Evolutionary conservation across 2,797 vertebrate species (phyloP).

Genomic region (Gymnodraco acuticeps): DNA sequence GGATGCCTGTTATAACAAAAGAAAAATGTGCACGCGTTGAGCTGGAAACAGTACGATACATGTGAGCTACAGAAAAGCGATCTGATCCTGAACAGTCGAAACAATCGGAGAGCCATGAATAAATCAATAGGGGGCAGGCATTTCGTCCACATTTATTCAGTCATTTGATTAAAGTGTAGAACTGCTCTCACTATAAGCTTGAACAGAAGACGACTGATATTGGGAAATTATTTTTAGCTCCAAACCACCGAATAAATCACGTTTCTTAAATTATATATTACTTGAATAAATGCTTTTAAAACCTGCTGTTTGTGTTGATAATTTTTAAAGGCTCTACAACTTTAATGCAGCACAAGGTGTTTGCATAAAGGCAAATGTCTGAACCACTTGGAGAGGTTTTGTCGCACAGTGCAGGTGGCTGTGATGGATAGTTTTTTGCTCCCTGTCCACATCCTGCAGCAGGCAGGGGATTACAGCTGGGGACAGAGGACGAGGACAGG

Average conservation of each 20-base stretch:
- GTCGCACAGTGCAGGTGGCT: neutral
- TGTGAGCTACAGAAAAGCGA: slow-evolving; percentile 28
- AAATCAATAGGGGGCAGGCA: slow-evolving; percentile 39
- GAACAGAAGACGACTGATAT: neutral
- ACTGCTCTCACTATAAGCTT: slow-evolving; percentile 11
- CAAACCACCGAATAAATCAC: neutral
- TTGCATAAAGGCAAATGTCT: slow-evolving; percentile 28
- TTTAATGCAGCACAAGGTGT: slow-evolving; percentile 45
- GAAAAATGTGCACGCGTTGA: slow-evolving; percentile 34
- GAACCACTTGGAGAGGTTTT: slow-evolving; percentile 24
- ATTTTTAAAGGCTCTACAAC: slow-evolving; percentile 37
- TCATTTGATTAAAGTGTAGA: slow-evolving; percentile 49
- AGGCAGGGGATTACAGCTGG: slow-evolving; percentile 25
- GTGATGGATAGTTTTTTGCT: slow-evolving; percentile 11
- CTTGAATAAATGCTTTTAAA: neutral
- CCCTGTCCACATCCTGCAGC: slow-evolving; percentile 26
- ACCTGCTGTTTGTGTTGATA: neutral
- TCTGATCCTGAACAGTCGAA: slow-evolving; percentile 46
- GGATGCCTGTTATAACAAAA: slow-evolving; percentile 66
- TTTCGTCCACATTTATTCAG: slow-evolving; percentile 44
- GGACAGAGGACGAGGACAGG: slow-evolving; percentile 66
- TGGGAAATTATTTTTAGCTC: neutral
- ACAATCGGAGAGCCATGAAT: slow-evolving; percentile 49
- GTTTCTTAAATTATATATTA: neutral
- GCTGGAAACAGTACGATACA: slow-evolving; percentile 45